Evolutionary conservation across 2,797 vertebrate species (phyloP).

Genomic region (Nasua narica): DNA sequence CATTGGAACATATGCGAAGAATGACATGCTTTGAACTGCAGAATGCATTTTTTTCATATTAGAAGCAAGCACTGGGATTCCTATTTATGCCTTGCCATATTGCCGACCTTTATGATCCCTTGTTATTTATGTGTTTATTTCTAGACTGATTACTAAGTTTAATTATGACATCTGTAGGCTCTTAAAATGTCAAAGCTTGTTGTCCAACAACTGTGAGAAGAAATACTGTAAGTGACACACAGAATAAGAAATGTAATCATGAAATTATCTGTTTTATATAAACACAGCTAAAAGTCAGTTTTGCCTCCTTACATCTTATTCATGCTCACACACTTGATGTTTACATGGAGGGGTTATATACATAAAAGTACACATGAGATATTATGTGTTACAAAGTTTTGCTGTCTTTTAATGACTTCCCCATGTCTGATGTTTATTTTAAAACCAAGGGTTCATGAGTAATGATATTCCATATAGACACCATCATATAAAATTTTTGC

Average conservation of each 20-base stretch:
- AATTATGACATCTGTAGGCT: constrained; percentile 72
- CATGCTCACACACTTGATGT: constrained; percentile 10
- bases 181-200: constrained; percentile 69
- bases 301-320: constrained; percentile 25
- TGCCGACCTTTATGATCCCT: constrained; percentile 60
- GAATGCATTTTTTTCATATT: constrained; percentile 2
- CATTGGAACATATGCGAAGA: constrained; percentile 60
- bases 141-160: constrained; percentile 75
- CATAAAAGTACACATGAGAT: constrained; percentile 4
- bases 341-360: background rate
- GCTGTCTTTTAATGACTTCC: constrained; percentile 43
- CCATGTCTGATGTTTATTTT: constrained; percentile 33
- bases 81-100: constrained; percentile 63
- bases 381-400: background rate
- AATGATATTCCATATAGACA: background rate
- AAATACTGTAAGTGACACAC: constrained; percentile 50
- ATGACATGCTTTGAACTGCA: constrained; percentile 60
- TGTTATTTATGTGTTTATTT: constrained; percentile 79
- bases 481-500: background rate
- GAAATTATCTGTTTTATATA: constrained; percentile 59
- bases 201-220: constrained; percentile 63
- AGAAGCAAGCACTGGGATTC: constrained; percentile 35
- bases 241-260: constrained; percentile 62
- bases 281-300: constrained; percentile 59
- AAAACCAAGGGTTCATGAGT: constrained; percentile 36